These are phyloP conservation scores for Xestia ashworthii DNA, from an alignment of 2,888 invertebrate genomes.

Conservation along the genomic window DNA sequence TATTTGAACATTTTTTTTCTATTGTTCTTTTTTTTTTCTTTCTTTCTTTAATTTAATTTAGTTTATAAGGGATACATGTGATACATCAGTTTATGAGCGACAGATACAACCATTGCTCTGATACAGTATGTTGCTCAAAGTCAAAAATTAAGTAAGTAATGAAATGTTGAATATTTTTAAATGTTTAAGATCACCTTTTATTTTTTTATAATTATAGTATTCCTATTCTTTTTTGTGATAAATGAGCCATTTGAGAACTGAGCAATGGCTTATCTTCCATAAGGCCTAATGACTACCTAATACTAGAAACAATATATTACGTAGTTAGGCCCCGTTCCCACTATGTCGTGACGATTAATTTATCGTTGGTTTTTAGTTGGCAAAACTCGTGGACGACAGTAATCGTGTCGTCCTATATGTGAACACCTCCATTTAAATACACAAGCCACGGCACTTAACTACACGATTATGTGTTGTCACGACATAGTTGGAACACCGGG, in stretches of 20 bases:
- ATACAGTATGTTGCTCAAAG: conserved; percentile 37
- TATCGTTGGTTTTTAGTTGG: no score
- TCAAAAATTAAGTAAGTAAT: conserved; percentile 16
- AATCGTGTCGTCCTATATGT: no score
- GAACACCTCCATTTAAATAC: no score
- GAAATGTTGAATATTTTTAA: conserved; percentile 59
- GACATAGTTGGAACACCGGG: no score
- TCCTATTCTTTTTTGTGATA: conserved; percentile 21
- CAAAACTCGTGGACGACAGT: no score
- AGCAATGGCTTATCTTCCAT: conserved; percentile 54
- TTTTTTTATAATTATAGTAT: conserved; percentile 24
- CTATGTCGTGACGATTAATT: no score
- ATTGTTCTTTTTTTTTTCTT: neutral
- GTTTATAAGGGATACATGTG: conserved; percentile 76
- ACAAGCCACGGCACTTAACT: no score
- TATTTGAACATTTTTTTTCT: conserved; percentile 7
- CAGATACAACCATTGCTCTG: conserved; percentile 68
- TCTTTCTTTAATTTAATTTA: conserved; percentile 47
- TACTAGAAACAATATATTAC: conserved; percentile 5
- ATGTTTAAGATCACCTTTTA: conserved; percentile 18
- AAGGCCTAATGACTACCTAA: conserved; percentile 44
- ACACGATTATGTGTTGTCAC: no score
- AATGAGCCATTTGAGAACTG: conserved; percentile 2
- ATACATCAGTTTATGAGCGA: conserved; percentile 68
- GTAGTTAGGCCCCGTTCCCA: no score